These are phyloP conservation scores for Anticlea derivata DNA, from an alignment of 2,888 invertebrate species.

Conservation along the genomic window DNA sequence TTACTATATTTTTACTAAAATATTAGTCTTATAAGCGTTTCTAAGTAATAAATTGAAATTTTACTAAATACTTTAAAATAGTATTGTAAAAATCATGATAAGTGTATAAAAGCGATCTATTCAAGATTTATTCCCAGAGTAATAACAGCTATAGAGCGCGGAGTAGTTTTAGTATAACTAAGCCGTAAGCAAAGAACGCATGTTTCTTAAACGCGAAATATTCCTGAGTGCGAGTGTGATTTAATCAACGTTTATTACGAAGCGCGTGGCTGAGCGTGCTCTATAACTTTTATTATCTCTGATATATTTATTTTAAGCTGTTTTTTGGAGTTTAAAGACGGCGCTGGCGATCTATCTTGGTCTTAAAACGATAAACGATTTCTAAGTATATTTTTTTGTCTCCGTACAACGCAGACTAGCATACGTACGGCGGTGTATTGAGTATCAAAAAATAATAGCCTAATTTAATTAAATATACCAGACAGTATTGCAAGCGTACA, in stretches of 20 bases:
- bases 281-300: constrained; percentile 15
- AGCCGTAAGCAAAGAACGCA: too few species aligned
- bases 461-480: too few species aligned
- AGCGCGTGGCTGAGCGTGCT: too few species aligned
- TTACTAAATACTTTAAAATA: constrained; percentile 15
- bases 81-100: constrained; percentile 13
- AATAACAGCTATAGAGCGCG: constrained; percentile 10
- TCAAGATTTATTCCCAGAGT: constrained; percentile 7
- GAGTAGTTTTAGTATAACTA: neutral
- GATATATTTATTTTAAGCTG: constrained; percentile 17
- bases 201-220: neutral
- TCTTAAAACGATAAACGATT: too few species aligned
- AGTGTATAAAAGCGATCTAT: constrained; percentile 10
- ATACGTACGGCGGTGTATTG: too few species aligned
- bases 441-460: too few species aligned
- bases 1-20: constrained; percentile 22
- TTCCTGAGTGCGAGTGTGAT: constrained; percentile 2
- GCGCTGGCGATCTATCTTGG: too few species aligned
- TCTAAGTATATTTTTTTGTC: too few species aligned
- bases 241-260: constrained; percentile 1
- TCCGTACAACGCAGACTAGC: too few species aligned
- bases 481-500: too few species aligned
- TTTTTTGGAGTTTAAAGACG: too few species aligned
- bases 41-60: constrained; percentile 27
- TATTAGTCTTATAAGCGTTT: constrained; percentile 33